These are phyloP conservation scores for Orthosia gothica DNA, from an alignment of 2,888 invertebrate species.

Conservation along the genomic window DNA sequence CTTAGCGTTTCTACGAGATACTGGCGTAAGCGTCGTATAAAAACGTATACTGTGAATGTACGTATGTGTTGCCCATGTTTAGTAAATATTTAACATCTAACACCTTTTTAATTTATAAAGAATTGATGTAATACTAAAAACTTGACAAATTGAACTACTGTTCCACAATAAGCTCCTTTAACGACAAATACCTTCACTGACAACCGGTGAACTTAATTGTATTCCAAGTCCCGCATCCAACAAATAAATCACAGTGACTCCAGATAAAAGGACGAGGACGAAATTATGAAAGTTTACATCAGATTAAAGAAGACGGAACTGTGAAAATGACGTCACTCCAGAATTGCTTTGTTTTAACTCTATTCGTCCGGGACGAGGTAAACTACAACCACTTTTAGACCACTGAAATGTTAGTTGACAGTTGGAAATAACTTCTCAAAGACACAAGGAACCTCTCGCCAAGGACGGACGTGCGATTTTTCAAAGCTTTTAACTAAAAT, in stretches of 20 bases:
- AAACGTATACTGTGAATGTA: too few relatives aligned
- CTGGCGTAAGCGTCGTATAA: too few relatives aligned
- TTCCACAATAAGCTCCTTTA: constrained; percentile 11
- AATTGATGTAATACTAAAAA: neutral
- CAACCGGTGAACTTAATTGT: constrained; percentile 25
- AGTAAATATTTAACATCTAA: too few relatives aligned
- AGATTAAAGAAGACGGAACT: constrained; percentile 58
- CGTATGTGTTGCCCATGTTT: too few relatives aligned
- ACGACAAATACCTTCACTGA: constrained; percentile 6
- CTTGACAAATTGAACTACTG: neutral
- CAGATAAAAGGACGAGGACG: constrained; percentile 54
- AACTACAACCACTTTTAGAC: constrained; percentile 67
- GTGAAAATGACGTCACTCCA: constrained; percentile 57
- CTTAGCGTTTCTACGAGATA: too few relatives aligned
- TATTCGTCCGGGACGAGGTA: constrained; percentile 66
- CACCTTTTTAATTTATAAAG: too few relatives aligned
- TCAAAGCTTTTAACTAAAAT: constrained; percentile 55
- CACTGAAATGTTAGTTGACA: constrained; percentile 71
- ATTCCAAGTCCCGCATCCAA: constrained; percentile 35
- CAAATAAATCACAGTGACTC: constrained; percentile 50
- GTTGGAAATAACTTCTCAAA: constrained; percentile 59
- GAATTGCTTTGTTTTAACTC: constrained; percentile 74
- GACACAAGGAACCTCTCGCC: constrained; percentile 5
- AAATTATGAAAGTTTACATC: constrained; percentile 64
- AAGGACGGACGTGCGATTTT: constrained; percentile 39